Percentiles rank a stretch among this genome's conserved stretches.
Evolutionary conservation across 2,113 vertebrate species (phyloP).

Genomic region (Ramphastos sulfuratus): DNA sequence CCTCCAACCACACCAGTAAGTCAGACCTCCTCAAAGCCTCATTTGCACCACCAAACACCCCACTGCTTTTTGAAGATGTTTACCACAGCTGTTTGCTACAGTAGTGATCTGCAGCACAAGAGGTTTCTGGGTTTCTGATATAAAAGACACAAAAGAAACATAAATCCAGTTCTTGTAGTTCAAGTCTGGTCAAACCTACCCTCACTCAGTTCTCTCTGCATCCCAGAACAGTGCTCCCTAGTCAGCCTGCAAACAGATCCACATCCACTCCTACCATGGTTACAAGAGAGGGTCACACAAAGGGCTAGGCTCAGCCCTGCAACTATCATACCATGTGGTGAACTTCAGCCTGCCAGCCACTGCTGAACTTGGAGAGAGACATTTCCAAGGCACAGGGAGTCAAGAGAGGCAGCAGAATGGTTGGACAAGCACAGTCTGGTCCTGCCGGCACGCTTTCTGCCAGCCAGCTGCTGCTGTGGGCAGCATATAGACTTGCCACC

Average conservation of each 20-base stretch:
- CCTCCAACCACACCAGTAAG: not conserved
- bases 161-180: not conserved
- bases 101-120: not conserved
- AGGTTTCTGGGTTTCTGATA: not conserved
- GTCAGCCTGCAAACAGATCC: not conserved
- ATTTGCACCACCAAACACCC: not conserved
- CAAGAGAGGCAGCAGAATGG: not conserved
- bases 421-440: not conserved
- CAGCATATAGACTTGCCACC: rapidly evolving
- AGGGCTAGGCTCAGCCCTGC: not conserved
- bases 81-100: not conserved
- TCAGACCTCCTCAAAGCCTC: not conserved
- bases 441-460: not conserved
- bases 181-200: no score
- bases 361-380: not conserved
- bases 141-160: not conserved
- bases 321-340: not conserved
- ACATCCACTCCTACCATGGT: not conserved
- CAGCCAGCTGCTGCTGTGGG: not conserved
- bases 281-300: not conserved
- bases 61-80: constrained; percentile 4
- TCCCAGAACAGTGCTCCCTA: not conserved
- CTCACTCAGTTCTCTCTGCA: no score
- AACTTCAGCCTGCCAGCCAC: not conserved
- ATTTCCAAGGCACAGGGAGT: not conserved